Conservation (phyloP, 2,113 vertebrate genomes). For the Cyanoliseus patagonus region DNA sequence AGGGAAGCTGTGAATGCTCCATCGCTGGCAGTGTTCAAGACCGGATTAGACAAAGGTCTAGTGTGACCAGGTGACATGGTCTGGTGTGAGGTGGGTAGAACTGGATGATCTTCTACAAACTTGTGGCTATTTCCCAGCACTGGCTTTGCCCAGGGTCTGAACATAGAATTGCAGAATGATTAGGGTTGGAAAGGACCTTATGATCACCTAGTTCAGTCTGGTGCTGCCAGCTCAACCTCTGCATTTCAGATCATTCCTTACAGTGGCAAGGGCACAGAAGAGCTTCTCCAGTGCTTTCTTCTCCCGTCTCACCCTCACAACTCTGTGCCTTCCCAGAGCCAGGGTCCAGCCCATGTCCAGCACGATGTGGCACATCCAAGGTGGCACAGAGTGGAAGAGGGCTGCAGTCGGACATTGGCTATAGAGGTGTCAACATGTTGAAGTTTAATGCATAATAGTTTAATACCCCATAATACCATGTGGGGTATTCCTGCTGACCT, state of each 20-base stretch:
- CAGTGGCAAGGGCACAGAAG: neutral
- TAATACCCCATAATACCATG: accelerated
- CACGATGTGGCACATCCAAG: accelerated
- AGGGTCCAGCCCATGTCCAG: neutral
- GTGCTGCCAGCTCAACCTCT: neutral
- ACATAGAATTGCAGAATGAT: neutral
- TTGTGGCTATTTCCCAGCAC: too few species aligned
- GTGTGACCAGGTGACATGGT: neutral
- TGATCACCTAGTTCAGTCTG: neutral
- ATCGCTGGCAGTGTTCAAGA: too few species aligned
- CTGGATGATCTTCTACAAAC: too few species aligned
- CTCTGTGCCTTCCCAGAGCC: neutral
- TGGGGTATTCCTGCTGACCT: neutral
- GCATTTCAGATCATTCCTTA: neutral
- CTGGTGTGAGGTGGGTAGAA: neutral
- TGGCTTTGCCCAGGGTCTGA: too few species aligned
- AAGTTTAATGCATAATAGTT: neutral
- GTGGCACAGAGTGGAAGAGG: neutral
- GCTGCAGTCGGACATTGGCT: neutral
- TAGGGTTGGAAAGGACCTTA: neutral
- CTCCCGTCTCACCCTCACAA: neutral
- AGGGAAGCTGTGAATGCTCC: neutral
- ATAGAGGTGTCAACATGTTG: neutral
- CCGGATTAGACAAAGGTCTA: neutral
- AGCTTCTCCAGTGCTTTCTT: neutral